Base-by-base conservation (phyloP, 2,113 vertebrate genomes). In the Vimba vimba region DNA sequence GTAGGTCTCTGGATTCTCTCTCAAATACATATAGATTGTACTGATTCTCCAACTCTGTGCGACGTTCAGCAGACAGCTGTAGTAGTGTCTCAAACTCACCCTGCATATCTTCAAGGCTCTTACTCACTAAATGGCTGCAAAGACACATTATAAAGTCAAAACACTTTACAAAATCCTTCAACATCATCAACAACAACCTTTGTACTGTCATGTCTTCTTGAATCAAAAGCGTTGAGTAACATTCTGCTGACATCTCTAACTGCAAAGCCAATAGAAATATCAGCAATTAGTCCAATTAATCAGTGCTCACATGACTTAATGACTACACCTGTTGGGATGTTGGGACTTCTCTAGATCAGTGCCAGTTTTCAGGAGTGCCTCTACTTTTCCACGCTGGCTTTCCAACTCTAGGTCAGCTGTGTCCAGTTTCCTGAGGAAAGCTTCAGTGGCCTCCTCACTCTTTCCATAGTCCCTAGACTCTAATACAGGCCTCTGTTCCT, bases 11-110 rank as follows among this genome's bases (percentile, higher is more conserved):
- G 77, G 94, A 92, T 87, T 97, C 97, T 83, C 89, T 95, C 89
- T 97, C 95, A 88, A 96, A 96, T 7, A 94, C 94, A 85, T 94
- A 94, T 21, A 97, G 90, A 62, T 94, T 94, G 79, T 95, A 93
- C 87, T 96, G 96, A 30, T 97, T 95, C 85, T 91, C 91, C 57
- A 97, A 92, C 21, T 39, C 0, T 1, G 82, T 90, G 1, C 89
- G 93, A 15, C 94, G 95, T 9, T 79, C 82, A 25, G 94, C 90
- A 0, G 91, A 94, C 43, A 94, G 94, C 75, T 84, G 90, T 60
- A 94, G 91, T 27, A 97, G 94, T 47, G 83, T 89, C 39, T 91
- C 83, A 8, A 95, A 96, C 64, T 90, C 89, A 50, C 92, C 89
- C 15, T 93, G 69, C 47, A 96, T 89, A 0, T 73, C 47, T 2